Conservation (phyloP, 1,140 invertebrate genomes). For the Bombus confusus region DNA sequence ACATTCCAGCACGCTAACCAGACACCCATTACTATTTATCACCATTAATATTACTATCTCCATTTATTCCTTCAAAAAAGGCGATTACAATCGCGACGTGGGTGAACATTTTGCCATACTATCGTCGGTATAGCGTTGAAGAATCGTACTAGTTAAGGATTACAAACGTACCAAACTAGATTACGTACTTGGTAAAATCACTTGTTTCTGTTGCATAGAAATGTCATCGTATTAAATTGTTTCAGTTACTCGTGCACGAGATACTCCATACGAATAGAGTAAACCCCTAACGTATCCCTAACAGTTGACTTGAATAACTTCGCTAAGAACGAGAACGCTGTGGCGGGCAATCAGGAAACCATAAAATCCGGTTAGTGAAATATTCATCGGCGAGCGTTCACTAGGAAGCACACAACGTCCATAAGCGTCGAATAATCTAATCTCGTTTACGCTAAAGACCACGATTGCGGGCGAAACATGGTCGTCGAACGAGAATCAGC, state of each 20-base stretch:
- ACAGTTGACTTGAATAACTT: not conserved
- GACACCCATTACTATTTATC: not conserved
- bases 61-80: not conserved
- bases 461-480: not conserved
- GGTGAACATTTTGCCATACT: too few species aligned
- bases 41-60: not conserved
- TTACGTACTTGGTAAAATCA: too few species aligned
- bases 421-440: conserved; percentile 1
- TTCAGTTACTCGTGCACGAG: too few species aligned
- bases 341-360: conserved; percentile 3
- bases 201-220: too few species aligned
- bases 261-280: too few species aligned
- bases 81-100: too few species aligned
- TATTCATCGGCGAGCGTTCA: not conserved
- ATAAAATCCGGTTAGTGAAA: not conserved
- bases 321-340: not conserved
- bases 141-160: too few species aligned
- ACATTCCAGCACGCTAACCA: not conserved
- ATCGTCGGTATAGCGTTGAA: too few species aligned
- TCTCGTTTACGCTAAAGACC: not conserved
- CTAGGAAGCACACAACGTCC: not conserved
- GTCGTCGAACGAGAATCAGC: not conserved
- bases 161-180: too few species aligned
- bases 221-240: too few species aligned
- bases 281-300: fast-evolving